phyloP scores from a whole-genome alignment of 2,113 vertebrate genomes.

The Cyprinodon tularosa region DNA sequence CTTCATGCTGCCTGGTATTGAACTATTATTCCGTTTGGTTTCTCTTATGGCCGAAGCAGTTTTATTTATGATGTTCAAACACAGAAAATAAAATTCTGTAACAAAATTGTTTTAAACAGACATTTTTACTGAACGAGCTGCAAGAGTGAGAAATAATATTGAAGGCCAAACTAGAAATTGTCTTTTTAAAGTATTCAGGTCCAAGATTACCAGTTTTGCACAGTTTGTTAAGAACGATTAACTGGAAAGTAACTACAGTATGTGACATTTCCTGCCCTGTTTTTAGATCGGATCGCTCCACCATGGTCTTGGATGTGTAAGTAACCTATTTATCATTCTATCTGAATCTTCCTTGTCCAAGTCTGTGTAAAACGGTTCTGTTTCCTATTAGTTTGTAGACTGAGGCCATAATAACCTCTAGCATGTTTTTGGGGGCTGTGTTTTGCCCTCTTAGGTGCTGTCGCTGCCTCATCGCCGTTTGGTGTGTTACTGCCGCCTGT shows the following conservation, averaged over 20 bases:
- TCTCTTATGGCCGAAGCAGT: no score
- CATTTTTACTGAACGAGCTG: conserved; percentile 17
- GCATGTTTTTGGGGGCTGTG: conserved; percentile 38
- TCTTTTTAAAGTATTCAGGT: conserved; percentile 9
- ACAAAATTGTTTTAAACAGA: neutral
- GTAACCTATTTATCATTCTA: conserved; percentile 74
- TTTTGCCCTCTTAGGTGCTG: conserved; percentile 83
- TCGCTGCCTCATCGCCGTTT: conserved; percentile 94
- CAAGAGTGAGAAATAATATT: conserved; percentile 9
- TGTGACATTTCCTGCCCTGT: conserved; percentile 26
- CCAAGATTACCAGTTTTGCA: neutral
- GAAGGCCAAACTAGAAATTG: neutral
- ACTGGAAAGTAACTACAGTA: neutral
- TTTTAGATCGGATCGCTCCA: conserved; percentile 95
- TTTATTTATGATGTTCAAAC: neutral
- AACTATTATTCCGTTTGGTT: no score
- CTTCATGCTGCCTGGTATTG: no score
- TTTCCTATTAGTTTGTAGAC: conserved; percentile 36
- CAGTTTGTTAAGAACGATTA: neutral
- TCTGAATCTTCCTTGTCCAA: conserved; percentile 3
- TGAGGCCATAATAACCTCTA: conserved; percentile 39
- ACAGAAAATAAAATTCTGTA: neutral
- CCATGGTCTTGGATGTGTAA: conserved; percentile 97
- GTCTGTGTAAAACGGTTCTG: conserved; percentile 20
- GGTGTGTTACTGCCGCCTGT: conserved; percentile 97